These are phyloP conservation scores for Corynorhinus townsendii DNA, from an alignment of 2,113 vertebrate genomes.

Conservation along the genomic window DNA sequence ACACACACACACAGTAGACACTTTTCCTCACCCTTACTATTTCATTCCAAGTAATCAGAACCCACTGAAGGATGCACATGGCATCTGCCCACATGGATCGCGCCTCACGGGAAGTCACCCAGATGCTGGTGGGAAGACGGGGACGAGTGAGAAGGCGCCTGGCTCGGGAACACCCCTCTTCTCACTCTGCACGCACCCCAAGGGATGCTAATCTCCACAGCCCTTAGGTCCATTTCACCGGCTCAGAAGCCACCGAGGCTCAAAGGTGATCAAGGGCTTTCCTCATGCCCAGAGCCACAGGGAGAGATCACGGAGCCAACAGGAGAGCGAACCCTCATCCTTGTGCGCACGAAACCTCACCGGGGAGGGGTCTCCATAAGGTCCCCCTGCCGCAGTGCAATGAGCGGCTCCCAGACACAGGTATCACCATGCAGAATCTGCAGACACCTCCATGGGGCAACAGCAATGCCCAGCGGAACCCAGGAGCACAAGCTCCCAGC, in stretches of 20 bases:
- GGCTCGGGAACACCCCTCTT: too few species aligned
- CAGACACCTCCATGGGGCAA: background rate
- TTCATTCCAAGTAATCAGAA: too few species aligned
- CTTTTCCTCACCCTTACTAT: too few species aligned
- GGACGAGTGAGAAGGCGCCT: too few species aligned
- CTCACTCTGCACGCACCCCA: too few species aligned
- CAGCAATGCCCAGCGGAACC: background rate
- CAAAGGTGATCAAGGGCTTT: background rate
- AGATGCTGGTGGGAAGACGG: too few species aligned
- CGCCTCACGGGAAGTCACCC: too few species aligned
- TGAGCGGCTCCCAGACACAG: background rate
- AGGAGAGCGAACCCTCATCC: background rate
- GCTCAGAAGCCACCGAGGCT: background rate
- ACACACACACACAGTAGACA: too few species aligned
- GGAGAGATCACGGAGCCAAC: background rate
- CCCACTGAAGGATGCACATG: too few species aligned
- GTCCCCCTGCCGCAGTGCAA: background rate
- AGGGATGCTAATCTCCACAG: too few species aligned
- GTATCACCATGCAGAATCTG: background rate
- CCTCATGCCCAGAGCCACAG: background rate
- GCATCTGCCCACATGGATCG: too few species aligned
- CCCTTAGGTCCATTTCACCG: background rate
- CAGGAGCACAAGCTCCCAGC: constrained; percentile 22
- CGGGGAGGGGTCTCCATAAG: too few species aligned
- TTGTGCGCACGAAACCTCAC: background rate